A percentile compares a stretch with the other conserved stretches of the same genome.
Conservation (phyloP, 2,888 invertebrate genomes). For the Lasioglossum morio region DNA sequence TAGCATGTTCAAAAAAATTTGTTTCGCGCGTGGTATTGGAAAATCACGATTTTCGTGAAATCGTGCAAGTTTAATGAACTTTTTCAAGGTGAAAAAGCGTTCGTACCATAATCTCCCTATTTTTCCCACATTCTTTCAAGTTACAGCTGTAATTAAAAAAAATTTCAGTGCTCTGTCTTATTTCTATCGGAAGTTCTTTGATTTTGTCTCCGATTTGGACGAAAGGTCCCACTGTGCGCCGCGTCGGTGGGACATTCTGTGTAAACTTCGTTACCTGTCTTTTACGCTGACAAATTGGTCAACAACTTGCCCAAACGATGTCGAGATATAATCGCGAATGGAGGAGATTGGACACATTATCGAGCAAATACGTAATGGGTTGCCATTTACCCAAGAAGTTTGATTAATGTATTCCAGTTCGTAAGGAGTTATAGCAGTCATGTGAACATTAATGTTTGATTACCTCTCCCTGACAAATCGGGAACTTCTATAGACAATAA, state of each 20-base stretch:
- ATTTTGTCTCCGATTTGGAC: no score
- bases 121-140: no score
- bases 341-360: conserved; percentile 9
- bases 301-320: conserved; percentile 8
- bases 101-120: no score
- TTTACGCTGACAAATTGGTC: conserved; percentile 5
- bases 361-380: conserved; percentile 8
- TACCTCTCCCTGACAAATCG: not conserved
- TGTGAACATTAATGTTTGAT: not conserved
- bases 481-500: not conserved
- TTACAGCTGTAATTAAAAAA: no score
- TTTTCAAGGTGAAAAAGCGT: no score
- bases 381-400: not conserved
- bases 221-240: no score
- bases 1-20: no score
- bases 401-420: not conserved
- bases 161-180: no score
- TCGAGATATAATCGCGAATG: conserved; percentile 9
- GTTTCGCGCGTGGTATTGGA: no score
- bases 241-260: not conserved
- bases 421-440: not conserved
- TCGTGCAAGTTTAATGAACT: no score
- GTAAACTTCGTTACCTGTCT: conserved; percentile 7
- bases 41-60: no score
- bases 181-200: no score